Conservation (phyloP, 2,113 vertebrate species). For the Columba livia region DNA sequence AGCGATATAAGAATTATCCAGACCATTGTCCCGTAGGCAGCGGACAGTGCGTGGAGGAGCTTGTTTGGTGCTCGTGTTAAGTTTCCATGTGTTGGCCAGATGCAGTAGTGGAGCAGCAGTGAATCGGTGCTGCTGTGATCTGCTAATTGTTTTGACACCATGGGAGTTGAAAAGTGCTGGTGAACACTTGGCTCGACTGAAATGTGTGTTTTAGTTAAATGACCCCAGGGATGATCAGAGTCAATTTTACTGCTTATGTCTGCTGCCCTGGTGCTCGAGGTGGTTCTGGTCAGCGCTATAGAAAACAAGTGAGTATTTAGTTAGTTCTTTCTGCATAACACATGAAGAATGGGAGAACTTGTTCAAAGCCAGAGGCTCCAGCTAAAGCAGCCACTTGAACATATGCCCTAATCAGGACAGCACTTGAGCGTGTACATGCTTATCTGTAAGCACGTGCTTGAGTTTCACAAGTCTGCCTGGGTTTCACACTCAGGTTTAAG, state of each 20-base stretch:
- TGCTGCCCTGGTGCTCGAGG: slow-evolving; percentile 28
- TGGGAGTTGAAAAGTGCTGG: slow-evolving; percentile 37
- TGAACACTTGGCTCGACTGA: slow-evolving; percentile 44
- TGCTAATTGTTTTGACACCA: slow-evolving; percentile 65
- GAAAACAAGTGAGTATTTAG: slow-evolving; percentile 32
- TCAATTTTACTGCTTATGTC: slow-evolving; percentile 45
- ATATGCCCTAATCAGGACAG: neutral
- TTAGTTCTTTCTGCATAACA: neutral
- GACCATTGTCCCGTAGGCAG: neutral
- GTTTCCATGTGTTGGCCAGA: slow-evolving; percentile 47
- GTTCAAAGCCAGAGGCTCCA: neutral
- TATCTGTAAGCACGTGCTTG: slow-evolving; percentile 32
- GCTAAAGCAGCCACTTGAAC: slow-evolving; percentile 47
- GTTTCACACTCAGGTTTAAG: neutral
- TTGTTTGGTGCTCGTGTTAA: neutral
- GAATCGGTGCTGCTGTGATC: neutral
- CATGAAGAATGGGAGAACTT: neutral
- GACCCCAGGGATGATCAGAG: slow-evolving; percentile 52
- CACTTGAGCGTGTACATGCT: slow-evolving; percentile 4
- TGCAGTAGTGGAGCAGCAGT: slow-evolving; percentile 3
- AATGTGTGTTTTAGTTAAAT: slow-evolving; percentile 60
- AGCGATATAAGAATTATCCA: fast-evolving
- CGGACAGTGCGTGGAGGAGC: fast-evolving
- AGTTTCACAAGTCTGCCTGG: neutral
- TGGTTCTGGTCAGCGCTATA: slow-evolving; percentile 51